Base-by-base conservation (phyloP, 2,888 invertebrate species). In the Lathronympha strigana region DNA sequence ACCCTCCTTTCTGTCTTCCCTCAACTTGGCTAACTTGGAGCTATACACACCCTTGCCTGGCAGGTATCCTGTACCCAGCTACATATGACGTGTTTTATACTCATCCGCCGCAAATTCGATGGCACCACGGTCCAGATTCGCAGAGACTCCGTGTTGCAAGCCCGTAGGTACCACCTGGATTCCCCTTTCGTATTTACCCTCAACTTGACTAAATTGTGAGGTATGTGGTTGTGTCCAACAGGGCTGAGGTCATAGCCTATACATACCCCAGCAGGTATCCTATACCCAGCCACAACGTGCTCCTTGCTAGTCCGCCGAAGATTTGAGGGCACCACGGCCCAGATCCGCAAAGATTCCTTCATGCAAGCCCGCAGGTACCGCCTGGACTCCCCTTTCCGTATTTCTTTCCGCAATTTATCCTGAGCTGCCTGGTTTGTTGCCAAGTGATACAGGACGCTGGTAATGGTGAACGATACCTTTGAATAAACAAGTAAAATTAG, bases 81-180 rank as follows among this genome's bases (percentile, higher is more conserved):
- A 92, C 86, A 13, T n/a, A n/a, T n/a, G n/a, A 87, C 70, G 67
- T 90, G 86, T 21, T 90, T 88, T 68, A 82, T 87, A 1, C 84
- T 82, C 0, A 88, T 86, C 58, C 82, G 76, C 61, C 93, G 79
- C 63, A 87, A 72, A 64, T 86, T 89, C 0, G 84, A 84, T 0
- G 87, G 81, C 1, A 90, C 68, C 0, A 90, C 84, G 1, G 90
- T 86, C 71, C 80, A 76, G 17, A 90, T 71, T 66, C 95, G 85
- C 49, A 93, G 81, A 0, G 93, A 84, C 80, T 95, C 95, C 76
- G 94, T 95, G 3, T 95, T 81, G 72, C 94, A 94, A 1, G 95
- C 95, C 75, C 92, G 93, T 6, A 95, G 80, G 71, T 94, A 95
- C 64, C 81, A 71, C 28, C 76, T 82, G 4, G 76, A 70, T 25